These are phyloP conservation scores for Columba janthina DNA, from an alignment of 2,113 vertebrate genomes.

Conservation along the genomic window DNA sequence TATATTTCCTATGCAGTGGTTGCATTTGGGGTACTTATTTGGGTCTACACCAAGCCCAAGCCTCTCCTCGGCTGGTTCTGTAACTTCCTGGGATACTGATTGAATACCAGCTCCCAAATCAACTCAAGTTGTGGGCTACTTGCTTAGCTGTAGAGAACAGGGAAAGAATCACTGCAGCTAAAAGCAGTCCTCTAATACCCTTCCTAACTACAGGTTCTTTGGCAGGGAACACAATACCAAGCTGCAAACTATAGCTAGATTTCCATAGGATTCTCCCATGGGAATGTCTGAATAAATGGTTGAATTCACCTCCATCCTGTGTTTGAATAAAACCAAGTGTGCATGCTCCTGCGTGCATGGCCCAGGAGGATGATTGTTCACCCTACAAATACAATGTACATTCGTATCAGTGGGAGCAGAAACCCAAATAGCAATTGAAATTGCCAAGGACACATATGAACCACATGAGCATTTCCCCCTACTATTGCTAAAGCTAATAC, in stretches of 20 bases:
- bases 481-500: neutral
- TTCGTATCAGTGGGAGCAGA: neutral
- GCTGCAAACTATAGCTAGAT: neutral
- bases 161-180: neutral
- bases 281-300: neutral
- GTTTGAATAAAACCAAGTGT: neutral
- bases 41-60: neutral
- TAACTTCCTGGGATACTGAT: neutral
- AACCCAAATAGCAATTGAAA: neutral
- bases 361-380: neutral
- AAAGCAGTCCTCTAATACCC: neutral
- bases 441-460: fast-evolving
- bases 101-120: neutral
- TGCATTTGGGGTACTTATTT: neutral
- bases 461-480: neutral
- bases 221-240: neutral
- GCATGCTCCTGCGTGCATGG: neutral
- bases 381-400: neutral
- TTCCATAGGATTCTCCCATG: neutral
- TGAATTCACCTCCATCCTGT: neutral
- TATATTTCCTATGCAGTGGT: neutral
- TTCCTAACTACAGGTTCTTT: neutral
- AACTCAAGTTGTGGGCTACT: too few relatives aligned
- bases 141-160: neutral
- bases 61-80: neutral